Conservation (phyloP, 2,888 invertebrate genomes). For the Rhynchonema sp. region DNA sequence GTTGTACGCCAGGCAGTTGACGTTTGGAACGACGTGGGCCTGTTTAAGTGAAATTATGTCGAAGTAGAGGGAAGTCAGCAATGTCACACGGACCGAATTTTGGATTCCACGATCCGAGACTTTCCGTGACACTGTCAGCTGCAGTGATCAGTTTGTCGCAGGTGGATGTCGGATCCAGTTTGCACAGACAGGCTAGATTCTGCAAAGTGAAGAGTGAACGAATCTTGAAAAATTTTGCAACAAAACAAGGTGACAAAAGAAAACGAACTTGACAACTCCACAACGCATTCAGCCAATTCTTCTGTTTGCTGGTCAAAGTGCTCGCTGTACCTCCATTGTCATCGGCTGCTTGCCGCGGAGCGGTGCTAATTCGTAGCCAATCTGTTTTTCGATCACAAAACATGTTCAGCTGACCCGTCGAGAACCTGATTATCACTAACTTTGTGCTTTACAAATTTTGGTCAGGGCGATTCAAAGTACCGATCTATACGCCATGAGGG, state of each 20-base stretch:
- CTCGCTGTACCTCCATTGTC: background rate
- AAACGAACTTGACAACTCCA: background rate
- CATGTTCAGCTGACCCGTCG: background rate
- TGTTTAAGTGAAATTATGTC: background rate
- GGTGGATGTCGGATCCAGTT: background rate
- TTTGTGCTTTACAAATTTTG: too few relatives aligned
- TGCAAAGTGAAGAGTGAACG: background rate
- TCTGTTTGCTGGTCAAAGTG: background rate
- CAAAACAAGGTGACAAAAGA: too few relatives aligned
- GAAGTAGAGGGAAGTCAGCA: too few relatives aligned
- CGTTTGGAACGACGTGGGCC: background rate
- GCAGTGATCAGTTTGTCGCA: background rate
- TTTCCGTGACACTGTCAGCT: background rate
- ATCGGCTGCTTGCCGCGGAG: too few relatives aligned
- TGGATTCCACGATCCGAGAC: too few relatives aligned
- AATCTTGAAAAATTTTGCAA: background rate
- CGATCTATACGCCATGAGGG: too few relatives aligned
- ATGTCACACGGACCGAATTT: too few relatives aligned
- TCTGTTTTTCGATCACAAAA: background rate
- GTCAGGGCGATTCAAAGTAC: too few relatives aligned
- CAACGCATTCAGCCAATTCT: background rate
- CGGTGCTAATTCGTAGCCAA: too few relatives aligned
- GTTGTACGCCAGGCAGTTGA: too few relatives aligned
- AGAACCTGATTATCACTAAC: too few relatives aligned
- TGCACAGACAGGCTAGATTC: background rate